Evolutionary conservation across 2,888 invertebrate species (phyloP).

Genomic region (Piscicola geometra): DNA sequence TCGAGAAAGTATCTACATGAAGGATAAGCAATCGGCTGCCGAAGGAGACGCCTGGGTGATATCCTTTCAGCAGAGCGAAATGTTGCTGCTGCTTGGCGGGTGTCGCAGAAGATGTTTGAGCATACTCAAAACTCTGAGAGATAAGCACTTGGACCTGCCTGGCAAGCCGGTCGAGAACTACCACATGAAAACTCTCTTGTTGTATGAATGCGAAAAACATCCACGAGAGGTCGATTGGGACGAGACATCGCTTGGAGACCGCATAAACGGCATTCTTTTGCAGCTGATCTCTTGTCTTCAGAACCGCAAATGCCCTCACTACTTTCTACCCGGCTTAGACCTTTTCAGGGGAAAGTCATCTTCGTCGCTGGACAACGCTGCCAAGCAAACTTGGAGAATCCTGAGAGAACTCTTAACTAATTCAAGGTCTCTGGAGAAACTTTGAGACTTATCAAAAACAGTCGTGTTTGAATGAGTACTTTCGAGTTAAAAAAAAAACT

Average conservation of each 20-base stretch:
- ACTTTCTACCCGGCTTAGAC: slow-evolving; percentile 86
- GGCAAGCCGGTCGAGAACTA: slow-evolving; percentile 82
- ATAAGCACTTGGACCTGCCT: slow-evolving; percentile 74
- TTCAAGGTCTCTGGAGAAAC: slow-evolving; percentile 80
- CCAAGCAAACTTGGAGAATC: slow-evolving; percentile 86
- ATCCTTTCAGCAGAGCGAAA: slow-evolving; percentile 83
- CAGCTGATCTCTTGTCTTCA: slow-evolving; percentile 91
- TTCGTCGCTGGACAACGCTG: slow-evolving; percentile 77
- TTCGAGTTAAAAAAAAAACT: no score
- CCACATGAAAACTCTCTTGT: slow-evolving; percentile 73
- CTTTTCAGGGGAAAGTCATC: slow-evolving; percentile 85
- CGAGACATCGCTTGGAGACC: slow-evolving; percentile 79
- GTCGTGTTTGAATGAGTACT: no score
- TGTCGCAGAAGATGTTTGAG: slow-evolving; percentile 80
- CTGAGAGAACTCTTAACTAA: slow-evolving; percentile 87
- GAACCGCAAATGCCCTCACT: slow-evolving; percentile 87
- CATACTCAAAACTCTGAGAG: slow-evolving; percentile 80
- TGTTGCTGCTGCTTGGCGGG: slow-evolving; percentile 77
- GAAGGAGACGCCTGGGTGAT: slow-evolving; percentile 94
- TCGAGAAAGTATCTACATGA: slow-evolving; percentile 66
- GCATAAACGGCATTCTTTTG: slow-evolving; percentile 85
- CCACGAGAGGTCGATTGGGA: slow-evolving; percentile 90
- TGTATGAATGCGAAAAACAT: slow-evolving; percentile 95
- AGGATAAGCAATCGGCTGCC: slow-evolving; percentile 63
- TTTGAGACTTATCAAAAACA: no score